phyloP scores from a whole-genome alignment of 2,113 vertebrate species.

The Peucedramus taeniatus region DNA sequence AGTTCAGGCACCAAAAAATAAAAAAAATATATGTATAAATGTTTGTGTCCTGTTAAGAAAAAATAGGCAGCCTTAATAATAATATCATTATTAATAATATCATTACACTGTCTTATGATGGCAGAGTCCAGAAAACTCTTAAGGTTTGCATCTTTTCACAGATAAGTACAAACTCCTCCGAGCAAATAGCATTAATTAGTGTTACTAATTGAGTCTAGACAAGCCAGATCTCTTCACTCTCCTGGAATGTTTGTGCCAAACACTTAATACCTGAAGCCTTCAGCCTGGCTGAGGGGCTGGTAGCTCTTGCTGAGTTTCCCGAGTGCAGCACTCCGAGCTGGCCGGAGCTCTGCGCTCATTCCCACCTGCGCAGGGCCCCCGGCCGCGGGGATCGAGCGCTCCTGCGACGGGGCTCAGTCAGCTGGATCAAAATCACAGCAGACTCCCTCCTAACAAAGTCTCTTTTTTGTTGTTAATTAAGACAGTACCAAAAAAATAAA shows the following conservation, averaged over 20 bases:
- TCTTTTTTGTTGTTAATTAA: constrained; percentile 75
- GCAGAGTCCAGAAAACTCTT: background rate
- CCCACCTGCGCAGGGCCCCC: constrained; percentile 56
- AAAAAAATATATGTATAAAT: background rate
- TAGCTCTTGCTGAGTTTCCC: background rate
- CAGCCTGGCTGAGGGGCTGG: background rate
- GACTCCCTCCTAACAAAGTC: constrained; percentile 63
- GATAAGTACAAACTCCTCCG: background rate
- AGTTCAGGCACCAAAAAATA: background rate
- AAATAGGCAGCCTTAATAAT: background rate
- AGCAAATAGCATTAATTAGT: background rate
- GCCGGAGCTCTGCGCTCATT: constrained; percentile 32
- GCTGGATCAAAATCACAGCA: constrained; percentile 64
- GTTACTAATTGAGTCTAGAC: constrained; percentile 13
- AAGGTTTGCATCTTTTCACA: background rate
- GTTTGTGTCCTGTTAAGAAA: background rate
- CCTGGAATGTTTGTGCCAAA: background rate
- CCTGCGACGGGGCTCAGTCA: constrained; percentile 48
- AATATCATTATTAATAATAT: background rate
- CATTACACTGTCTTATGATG: background rate
- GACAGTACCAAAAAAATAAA: constrained; percentile 69
- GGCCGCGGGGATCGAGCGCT: constrained; percentile 47
- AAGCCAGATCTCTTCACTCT: background rate
- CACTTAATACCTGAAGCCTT: background rate
- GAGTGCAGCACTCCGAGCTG: background rate